Conservation (phyloP, 1,140 invertebrate species). For the Cotesia typhae region DNA sequence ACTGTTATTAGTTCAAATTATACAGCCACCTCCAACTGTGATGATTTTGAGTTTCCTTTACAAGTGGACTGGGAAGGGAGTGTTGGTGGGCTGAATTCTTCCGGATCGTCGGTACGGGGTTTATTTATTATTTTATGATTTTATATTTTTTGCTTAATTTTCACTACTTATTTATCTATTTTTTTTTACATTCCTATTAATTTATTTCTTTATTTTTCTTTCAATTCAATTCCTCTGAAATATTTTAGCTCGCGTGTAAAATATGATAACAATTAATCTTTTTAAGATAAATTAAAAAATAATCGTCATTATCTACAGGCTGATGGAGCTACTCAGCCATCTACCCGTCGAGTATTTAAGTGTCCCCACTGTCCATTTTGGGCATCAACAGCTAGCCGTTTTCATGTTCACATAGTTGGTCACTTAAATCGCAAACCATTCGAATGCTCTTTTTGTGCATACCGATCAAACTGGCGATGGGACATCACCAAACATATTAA, state of each 20-base stretch:
- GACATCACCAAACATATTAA: slow-evolving; percentile 96
- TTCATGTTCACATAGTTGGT: slow-evolving; percentile 92
- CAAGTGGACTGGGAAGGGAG: slow-evolving; percentile 57
- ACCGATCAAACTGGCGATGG: slow-evolving; percentile 95
- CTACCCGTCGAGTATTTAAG: slow-evolving; percentile 76
- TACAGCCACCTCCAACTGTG: slow-evolving; percentile 49
- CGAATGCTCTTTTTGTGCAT: slow-evolving; percentile 92
- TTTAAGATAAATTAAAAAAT: not conserved
- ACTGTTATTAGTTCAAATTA: slow-evolving; percentile 50
- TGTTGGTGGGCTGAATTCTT: slow-evolving; percentile 52
- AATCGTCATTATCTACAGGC: slow-evolving; percentile 52
- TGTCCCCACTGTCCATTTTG: slow-evolving; percentile 91
- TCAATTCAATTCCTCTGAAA: not conserved
- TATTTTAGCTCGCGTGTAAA: not conserved
- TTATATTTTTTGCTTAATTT: slow-evolving; percentile 15
- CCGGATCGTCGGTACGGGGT: slow-evolving; percentile 55
- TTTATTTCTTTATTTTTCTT: slow-evolving; percentile 7
- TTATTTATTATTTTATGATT: slow-evolving; percentile 34
- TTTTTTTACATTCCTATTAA: slow-evolving; percentile 1
- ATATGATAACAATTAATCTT: not conserved
- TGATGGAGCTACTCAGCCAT: slow-evolving; percentile 57
- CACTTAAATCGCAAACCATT: slow-evolving; percentile 93
- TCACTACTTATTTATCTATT: not conserved
- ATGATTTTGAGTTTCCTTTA: slow-evolving; percentile 56
- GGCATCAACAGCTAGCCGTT: slow-evolving; percentile 89